These are phyloP conservation scores for Alloscopus bannaensis DNA, from an alignment of 2,888 invertebrate species.

Conservation along the genomic window DNA sequence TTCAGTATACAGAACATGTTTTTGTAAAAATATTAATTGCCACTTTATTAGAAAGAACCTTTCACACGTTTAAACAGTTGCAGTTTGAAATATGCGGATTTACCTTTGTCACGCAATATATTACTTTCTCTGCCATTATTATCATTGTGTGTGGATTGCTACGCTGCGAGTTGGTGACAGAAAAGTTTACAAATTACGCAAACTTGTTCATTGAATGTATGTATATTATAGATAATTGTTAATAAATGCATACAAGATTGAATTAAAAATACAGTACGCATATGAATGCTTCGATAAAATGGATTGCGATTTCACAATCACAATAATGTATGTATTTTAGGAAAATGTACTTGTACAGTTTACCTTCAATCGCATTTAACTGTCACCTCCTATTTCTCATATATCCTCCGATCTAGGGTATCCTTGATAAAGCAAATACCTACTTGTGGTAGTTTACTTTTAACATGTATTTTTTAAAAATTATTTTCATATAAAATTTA, in stretches of 20 bases:
- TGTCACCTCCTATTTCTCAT: too few species aligned
- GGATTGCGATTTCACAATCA: background rate
- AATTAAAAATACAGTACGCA: background rate
- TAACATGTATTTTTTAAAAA: background rate
- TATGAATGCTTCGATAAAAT: background rate
- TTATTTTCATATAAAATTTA: constrained; percentile 4
- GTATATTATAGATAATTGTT: background rate
- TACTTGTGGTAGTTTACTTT: background rate
- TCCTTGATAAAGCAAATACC: background rate
- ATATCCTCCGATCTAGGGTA: too few species aligned
- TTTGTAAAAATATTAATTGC: background rate
- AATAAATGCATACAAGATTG: background rate
- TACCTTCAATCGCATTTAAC: background rate
- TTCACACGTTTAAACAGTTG: background rate
- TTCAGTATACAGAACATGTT: background rate
- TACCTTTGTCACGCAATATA: too few species aligned
- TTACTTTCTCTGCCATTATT: too few species aligned
- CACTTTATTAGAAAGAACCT: background rate
- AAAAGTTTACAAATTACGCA: background rate
- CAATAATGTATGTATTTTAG: background rate
- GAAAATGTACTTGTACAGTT: background rate
- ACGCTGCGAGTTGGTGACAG: background rate
- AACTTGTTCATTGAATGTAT: background rate
- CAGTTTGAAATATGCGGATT: too few species aligned
- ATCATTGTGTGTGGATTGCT: too few species aligned